Evolutionary conservation across 1,140 invertebrate genomes (phyloP).

Genomic region (Teleogryllus occipitalis): DNA sequence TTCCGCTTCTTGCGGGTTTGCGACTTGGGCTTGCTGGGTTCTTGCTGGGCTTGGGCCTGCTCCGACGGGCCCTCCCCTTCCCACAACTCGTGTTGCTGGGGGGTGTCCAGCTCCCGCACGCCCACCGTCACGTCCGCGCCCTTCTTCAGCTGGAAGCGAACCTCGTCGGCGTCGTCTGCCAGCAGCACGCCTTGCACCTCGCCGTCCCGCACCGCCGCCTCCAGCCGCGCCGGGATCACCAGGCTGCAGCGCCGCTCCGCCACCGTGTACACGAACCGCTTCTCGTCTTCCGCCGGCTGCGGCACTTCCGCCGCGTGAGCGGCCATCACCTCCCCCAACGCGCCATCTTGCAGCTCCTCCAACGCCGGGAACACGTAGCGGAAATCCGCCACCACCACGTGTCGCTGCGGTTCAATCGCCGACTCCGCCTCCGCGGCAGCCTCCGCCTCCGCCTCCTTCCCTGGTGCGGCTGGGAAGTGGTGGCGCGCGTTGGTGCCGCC

Average conservation of each 20-base stretch:
- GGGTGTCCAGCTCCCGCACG: constrained; percentile 48
- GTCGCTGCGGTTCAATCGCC: constrained; percentile 42
- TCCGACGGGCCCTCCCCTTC: constrained; percentile 56
- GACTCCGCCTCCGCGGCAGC: constrained; percentile 41
- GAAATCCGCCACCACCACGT: constrained; percentile 57
- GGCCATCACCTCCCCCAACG: constrained; percentile 49
- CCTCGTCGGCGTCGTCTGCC: constrained; percentile 61
- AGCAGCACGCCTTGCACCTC: constrained; percentile 68
- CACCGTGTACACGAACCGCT: constrained; percentile 64
- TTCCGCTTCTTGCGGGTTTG: constrained; percentile 18
- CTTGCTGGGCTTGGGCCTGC: constrained; percentile 48
- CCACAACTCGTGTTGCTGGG: constrained; percentile 46
- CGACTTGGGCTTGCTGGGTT: constrained; percentile 30
- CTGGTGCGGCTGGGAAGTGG: constrained; percentile 34
- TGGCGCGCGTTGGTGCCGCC: constrained; percentile 37
- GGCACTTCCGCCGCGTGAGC: constrained; percentile 39
- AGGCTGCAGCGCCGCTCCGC: constrained; percentile 62
- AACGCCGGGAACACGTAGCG: constrained; percentile 64
- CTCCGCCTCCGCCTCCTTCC: constrained; percentile 47
- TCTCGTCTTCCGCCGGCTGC: constrained; percentile 30
- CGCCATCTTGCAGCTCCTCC: constrained; percentile 54
- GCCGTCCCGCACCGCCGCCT: constrained; percentile 64
- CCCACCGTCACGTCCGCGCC: constrained; percentile 62
- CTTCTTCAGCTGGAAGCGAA: constrained; percentile 61
- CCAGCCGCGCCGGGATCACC: constrained; percentile 63